phyloP scores from a whole-genome alignment of 2,113 vertebrate genomes.

The Festucalex cinctus region DNA sequence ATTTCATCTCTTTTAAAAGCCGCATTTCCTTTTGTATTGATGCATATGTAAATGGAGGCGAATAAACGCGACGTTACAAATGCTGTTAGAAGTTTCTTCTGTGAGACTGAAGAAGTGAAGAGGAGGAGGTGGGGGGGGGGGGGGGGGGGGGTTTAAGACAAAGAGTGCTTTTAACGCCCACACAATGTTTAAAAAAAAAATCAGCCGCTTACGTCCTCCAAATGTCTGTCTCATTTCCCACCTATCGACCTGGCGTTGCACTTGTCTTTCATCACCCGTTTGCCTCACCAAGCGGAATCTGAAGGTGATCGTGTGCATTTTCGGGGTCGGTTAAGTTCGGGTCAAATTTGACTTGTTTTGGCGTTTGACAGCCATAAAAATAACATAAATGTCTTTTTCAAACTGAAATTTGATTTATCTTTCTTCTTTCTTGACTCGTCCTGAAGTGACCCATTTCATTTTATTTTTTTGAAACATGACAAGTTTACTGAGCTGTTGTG shows the following conservation, averaged over 20 bases:
- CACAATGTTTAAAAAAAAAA: constrained; percentile 28
- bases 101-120: not conserved
- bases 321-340: not conserved
- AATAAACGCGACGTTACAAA: not conserved
- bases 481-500: too few species aligned
- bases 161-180: not conserved
- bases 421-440: too few species aligned
- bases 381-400: not conserved
- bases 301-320: not conserved
- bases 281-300: constrained; percentile 43
- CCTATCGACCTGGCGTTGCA: constrained; percentile 61
- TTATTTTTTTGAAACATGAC: too few species aligned
- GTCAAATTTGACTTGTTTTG: not conserved
- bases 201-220: constrained; percentile 47
- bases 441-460: too few species aligned
- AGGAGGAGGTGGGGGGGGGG: not conserved
- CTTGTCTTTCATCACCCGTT: constrained; percentile 64
- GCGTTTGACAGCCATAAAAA: not conserved
- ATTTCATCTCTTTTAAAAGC: not conserved
- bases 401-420: constrained; percentile 3
- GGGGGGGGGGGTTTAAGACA: not conserved
- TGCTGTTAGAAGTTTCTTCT: not conserved
- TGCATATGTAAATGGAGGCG: not conserved
- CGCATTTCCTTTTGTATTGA: not conserved
- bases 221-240: constrained; percentile 46